Evolutionary conservation across 1,140 invertebrate genomes (phyloP).

Genomic region (Scaptodrosophila lebanonensis): DNA sequence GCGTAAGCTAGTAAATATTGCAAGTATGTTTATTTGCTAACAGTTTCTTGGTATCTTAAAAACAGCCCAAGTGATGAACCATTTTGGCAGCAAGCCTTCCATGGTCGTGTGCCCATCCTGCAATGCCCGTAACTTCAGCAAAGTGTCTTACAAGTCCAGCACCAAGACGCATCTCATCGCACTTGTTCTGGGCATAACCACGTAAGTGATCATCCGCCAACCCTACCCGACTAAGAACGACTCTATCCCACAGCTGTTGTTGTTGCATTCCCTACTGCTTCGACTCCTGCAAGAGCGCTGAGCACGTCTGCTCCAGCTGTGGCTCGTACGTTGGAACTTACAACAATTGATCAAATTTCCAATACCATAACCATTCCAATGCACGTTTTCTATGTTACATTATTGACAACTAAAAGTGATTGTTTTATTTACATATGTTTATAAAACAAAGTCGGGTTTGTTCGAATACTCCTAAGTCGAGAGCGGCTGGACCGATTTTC

Average conservation of each 20-base stretch:
- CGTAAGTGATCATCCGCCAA: constrained; percentile 68
- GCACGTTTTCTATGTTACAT: no score
- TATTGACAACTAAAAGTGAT: no score
- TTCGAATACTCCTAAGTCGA: no score
- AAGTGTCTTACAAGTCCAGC: constrained; percentile 66
- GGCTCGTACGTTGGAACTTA: constrained; percentile 80
- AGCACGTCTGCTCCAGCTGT: constrained; percentile 83
- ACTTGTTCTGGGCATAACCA: constrained; percentile 79
- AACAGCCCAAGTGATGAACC: not conserved
- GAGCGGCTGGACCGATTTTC: no score
- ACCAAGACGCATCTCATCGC: constrained; percentile 82
- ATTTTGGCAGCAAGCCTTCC: constrained; percentile 28
- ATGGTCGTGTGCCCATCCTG: constrained; percentile 48
- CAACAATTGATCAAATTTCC: constrained; percentile 30
- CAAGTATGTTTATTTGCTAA: no score
- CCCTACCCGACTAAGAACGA: not conserved
- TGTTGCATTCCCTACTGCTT: constrained; percentile 82
- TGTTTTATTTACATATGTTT: no score
- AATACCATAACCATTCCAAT: no score
- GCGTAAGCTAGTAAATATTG: no score
- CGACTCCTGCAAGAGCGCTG: constrained; percentile 80
- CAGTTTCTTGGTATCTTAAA: constrained; percentile 1
- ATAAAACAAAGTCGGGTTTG: no score
- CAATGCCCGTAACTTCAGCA: constrained; percentile 22
- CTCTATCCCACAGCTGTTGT: constrained; percentile 67